Evolutionary conservation across 1,140 invertebrate genomes (phyloP).

Genomic region (Tyrophagus putrescentiae): DNA sequence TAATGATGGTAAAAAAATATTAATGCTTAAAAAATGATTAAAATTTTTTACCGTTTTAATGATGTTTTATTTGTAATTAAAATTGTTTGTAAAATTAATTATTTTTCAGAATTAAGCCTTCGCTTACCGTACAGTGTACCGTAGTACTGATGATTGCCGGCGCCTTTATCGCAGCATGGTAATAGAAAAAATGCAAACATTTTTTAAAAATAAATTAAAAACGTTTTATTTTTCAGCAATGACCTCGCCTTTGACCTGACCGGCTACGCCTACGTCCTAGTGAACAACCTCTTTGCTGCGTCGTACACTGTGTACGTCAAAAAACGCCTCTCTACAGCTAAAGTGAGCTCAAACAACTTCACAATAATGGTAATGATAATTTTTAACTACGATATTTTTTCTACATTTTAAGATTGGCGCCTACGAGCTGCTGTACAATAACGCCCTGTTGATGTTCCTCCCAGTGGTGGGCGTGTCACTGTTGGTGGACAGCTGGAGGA

Average conservation of each 20-base stretch:
- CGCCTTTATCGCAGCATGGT: constrained; percentile 60
- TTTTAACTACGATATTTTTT: too few species aligned
- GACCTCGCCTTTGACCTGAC: constrained; percentile 79
- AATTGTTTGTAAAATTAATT: too few species aligned
- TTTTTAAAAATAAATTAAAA: too few species aligned
- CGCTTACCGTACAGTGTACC: constrained; percentile 53
- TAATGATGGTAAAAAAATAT: too few species aligned
- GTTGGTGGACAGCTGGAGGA: constrained; percentile 60
- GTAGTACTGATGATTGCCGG: constrained; percentile 93
- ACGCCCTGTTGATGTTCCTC: constrained; percentile 83
- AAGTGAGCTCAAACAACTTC: constrained; percentile 35
- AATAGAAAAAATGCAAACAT: too few species aligned
- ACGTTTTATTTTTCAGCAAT: too few species aligned
- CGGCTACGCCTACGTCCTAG: constrained; percentile 77
- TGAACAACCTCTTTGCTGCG: constrained; percentile 72
- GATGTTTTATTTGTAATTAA: too few species aligned
- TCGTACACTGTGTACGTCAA: constrained; percentile 93
- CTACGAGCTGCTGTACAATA: constrained; percentile 91
- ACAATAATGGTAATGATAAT: neutral
- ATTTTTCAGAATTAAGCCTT: too few species aligned
- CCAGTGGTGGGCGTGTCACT: constrained; percentile 49
- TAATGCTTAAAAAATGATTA: too few species aligned
- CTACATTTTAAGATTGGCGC: too few species aligned
- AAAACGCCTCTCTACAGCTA: constrained; percentile 89
- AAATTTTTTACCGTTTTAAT: too few species aligned